phyloP scores from a whole-genome alignment of 2,888 invertebrate genomes.

The Muschampia plurimacula region DNA sequence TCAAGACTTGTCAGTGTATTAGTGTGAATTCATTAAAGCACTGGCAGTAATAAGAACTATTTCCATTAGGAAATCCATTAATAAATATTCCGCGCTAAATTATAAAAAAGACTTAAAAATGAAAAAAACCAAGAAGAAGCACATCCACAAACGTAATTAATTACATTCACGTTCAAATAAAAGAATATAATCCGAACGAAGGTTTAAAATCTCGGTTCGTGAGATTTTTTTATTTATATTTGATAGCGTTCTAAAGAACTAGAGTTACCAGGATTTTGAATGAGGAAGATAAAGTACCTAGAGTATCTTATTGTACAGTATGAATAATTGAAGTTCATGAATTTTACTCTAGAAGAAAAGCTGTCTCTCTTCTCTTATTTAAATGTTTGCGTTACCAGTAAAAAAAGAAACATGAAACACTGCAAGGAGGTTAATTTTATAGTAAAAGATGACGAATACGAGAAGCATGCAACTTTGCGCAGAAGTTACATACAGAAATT shows the following conservation, averaged over 20 bases:
- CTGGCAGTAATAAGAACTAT: neutral
- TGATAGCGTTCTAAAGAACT: constrained; percentile 9
- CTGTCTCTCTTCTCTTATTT: no score
- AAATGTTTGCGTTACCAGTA: no score
- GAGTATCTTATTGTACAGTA: neutral
- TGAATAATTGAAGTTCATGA: neutral
- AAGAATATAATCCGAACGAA: constrained; percentile 21
- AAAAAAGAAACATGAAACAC: no score
- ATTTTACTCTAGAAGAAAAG: neutral
- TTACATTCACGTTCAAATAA: constrained; percentile 23
- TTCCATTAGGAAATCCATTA: neutral
- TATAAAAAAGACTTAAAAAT: neutral
- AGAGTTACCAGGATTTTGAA: neutral
- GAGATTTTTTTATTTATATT: constrained; percentile 23
- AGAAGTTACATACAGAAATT: no score
- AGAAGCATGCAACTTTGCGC: no score
- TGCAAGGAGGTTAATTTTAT: no score
- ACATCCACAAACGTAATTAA: constrained; percentile 18
- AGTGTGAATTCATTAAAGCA: no score
- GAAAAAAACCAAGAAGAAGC: neutral
- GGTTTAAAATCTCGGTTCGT: constrained; percentile 12
- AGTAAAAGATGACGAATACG: no score
- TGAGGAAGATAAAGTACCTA: neutral
- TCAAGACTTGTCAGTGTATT: no score
- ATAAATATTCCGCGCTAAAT: neutral